Base-by-base conservation (phyloP, 2,888 invertebrate genomes). In the Anorthoa munda region DNA sequence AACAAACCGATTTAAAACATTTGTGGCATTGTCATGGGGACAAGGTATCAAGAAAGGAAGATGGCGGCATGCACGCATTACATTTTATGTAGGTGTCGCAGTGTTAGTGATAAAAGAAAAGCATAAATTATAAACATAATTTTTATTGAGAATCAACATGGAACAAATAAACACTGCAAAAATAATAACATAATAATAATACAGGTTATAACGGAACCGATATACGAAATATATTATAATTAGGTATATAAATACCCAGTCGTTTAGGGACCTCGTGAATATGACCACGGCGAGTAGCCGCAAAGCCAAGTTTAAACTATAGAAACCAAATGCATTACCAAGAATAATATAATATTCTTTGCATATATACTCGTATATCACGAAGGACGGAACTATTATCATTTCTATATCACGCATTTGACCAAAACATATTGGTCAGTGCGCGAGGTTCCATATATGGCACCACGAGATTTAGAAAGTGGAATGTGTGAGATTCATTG, bases 91-190 rank as follows among this genome's bases (percentile, higher is more conserved):
- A 39, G 39, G 39, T 9, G 39, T 39, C 39, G 39, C 39, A 39
- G 39, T 39, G 39, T 39, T 31, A 39, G 9, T 39, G 39, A 39
- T 53, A 15, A 75, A 60, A 21, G 2, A 48, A 66, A 50, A 15
- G 1, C 17, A 1, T 39, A 15, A 3, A 55, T 48, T 55, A 15
- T 48, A 50, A 59, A 48, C 13, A 39, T 63, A 0, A 59, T 64
- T 48, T 76, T 63, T 65, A 76, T 67, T 75, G 15, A 1, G 21
- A 60, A 75, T 50, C 7, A 59, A 59, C 53, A 75, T 53, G 3
- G 5, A 59, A 61, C 75, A 67, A 55, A 50, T 53, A 53, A 26
- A 66, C 50, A 56, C 50, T 58, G 4, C n/a, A 31, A 13, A 46
- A 12, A 56, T n/a, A 53, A 61, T 61, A 39, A 39, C 53, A 56